phyloP scores from a whole-genome alignment of 2,113 vertebrate species.

The Antidorcas marsupialis region DNA sequence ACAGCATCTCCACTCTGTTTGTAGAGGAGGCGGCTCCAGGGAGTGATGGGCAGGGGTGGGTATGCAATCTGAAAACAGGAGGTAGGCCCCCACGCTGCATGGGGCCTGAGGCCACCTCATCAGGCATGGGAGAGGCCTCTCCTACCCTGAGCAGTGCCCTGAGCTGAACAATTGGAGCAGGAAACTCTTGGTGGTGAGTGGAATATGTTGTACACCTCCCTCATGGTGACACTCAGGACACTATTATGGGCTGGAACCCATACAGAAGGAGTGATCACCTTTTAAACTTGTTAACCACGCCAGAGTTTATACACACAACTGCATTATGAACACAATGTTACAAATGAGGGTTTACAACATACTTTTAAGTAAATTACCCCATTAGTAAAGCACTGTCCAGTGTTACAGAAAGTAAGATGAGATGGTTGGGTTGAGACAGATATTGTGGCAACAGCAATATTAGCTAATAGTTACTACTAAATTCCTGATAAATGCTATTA shows the following conservation, averaged over 20 bases:
- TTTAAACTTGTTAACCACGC: neutral
- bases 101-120: fast-evolving
- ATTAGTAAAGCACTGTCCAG: neutral
- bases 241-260: neutral
- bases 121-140: neutral
- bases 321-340: neutral
- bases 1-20: neutral
- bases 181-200: neutral
- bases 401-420: neutral
- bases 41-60: neutral
- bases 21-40: no score
- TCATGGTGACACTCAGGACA: neutral
- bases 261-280: neutral
- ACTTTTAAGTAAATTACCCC: neutral
- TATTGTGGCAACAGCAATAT: neutral
- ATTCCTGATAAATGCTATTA: neutral
- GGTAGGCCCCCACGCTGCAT: neutral
- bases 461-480: neutral
- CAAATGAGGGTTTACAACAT: neutral
- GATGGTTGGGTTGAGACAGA: neutral
- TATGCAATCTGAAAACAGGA: neutral
- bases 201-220: neutral
- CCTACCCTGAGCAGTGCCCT: neutral
- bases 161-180: neutral
- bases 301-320: neutral